Base-by-base conservation (phyloP, 2,113 vertebrate species). In the Tonatia bakeri region DNA sequence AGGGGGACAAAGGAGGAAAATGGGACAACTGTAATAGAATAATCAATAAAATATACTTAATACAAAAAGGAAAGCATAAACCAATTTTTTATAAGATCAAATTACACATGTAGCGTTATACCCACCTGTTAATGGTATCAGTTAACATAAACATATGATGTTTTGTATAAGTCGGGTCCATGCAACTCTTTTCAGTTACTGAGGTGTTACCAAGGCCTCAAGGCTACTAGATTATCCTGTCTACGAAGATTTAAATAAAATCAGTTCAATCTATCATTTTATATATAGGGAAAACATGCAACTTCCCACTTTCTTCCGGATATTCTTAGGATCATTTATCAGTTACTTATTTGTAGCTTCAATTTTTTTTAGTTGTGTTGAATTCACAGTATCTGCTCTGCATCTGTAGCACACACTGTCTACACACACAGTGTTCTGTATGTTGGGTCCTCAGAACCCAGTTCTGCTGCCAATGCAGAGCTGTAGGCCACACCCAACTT, bases 161-260 rank as follows among this genome's bases (percentile, higher is more conserved):
- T 56, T 83, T 75, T 72, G 1, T 65, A 1, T 87, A 94, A 73
- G 4, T 43, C 26, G 10, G 75, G 5, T 38, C 65, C 76, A 47
- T 17, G 56, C 65, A 94, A 89, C n/a, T 43, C 65, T 40, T 67
- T 72, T 79, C 67, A 87, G 89, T 77, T 50, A 91, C 72, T 65
- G 61, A 73, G 45, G 31, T 33, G 33, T 45, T 65, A 87, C 24
- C 17, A 84, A 88, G 59, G 79, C 72, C 79, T 95, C 24, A 40
- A 79, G 64, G 50, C n/a, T 96, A 73, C 69, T 76, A 38, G 43
- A 76, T 83, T 80, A 76, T 28, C 13, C 50, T 93, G 56, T 54
- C 64, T 38, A 87, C 36, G 73, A 77, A 67, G 31, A 75, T 85
- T 95, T 85, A 69, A 87, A 84, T 84, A 79, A 93, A 95, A 84